Conservation (phyloP, 1,140 invertebrate species). For the Apocrypta bakeri region DNA sequence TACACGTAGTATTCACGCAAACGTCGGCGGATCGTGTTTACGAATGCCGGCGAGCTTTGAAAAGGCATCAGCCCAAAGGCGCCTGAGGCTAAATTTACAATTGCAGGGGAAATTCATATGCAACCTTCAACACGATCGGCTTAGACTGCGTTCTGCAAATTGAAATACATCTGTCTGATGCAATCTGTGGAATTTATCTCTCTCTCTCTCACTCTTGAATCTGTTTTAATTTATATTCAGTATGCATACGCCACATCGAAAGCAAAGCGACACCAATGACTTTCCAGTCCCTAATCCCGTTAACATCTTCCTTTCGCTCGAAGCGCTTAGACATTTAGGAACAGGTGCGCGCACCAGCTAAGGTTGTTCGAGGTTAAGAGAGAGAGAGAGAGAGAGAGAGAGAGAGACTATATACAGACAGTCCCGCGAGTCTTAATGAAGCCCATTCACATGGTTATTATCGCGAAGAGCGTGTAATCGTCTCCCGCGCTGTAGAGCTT, state of each 20-base stretch:
- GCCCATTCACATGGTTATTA: conserved; percentile 72
- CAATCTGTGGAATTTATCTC: background rate
- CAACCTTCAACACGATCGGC: background rate
- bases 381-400: conserved; percentile 41
- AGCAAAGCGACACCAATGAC: background rate
- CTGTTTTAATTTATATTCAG: background rate
- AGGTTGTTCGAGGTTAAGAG: conserved; percentile 25
- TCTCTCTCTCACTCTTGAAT: background rate
- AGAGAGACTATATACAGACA: background rate
- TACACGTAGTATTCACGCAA: no score
- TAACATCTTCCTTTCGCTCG: conserved; percentile 1
- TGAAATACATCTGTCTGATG: conserved; percentile 12
- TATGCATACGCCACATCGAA: background rate
- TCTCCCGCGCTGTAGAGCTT: conserved; percentile 64
- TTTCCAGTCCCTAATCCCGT: conserved; percentile 16
- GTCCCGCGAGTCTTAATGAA: conserved; percentile 69
- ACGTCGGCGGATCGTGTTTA: background rate
- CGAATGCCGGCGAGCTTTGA: conserved; percentile 19
- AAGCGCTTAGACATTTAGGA: conserved; percentile 28
- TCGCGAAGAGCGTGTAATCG: conserved; percentile 70
- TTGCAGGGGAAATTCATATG: background rate
- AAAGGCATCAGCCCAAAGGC: background rate
- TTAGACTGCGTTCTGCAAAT: background rate
- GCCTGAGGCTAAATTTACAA: conserved; percentile 30
- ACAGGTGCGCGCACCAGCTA: conserved; percentile 2